These are phyloP conservation scores for Speoplatyrhinus poulsoni DNA, from an alignment of 2,113 vertebrate genomes.

Conservation along the genomic window DNA sequence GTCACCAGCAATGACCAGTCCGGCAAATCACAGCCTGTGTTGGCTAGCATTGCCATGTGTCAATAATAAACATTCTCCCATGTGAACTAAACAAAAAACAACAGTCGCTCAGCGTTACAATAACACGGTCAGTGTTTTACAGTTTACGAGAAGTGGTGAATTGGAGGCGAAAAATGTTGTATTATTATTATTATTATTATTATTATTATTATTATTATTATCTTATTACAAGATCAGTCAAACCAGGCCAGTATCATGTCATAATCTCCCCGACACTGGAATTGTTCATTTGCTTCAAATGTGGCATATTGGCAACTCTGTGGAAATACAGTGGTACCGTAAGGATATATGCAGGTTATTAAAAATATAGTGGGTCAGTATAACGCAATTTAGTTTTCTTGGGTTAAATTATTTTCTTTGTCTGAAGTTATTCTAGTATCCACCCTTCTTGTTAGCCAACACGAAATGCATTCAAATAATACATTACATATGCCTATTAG, in stretches of 20 bases:
- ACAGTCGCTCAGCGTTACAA: too few species aligned
- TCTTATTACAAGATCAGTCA: conserved; percentile 16
- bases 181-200: neutral
- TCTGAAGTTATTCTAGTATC: conserved; percentile 9
- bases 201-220: neutral
- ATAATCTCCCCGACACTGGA: too few species aligned
- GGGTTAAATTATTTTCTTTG: neutral
- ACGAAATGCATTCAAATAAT: neutral
- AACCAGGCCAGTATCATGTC: conserved; percentile 27
- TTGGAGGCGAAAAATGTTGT: too few species aligned
- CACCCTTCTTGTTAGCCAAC: too few species aligned
- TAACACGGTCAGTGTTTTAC: too few species aligned
- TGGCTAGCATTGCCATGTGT: neutral
- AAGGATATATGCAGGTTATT: too few species aligned
- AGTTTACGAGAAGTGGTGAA: too few species aligned
- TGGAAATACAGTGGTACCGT: too few species aligned
- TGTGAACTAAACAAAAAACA: neutral
- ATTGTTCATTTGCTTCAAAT: too few species aligned
- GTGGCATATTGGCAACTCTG: too few species aligned
- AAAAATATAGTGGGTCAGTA: neutral
- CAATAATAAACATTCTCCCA: neutral
- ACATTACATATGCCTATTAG: neutral
- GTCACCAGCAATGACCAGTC: neutral
- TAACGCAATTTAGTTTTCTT: neutral
- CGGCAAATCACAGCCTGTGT: neutral